Conservation (phyloP, 1,140 invertebrate genomes). For the Drosophila trapezifrons region DNA sequence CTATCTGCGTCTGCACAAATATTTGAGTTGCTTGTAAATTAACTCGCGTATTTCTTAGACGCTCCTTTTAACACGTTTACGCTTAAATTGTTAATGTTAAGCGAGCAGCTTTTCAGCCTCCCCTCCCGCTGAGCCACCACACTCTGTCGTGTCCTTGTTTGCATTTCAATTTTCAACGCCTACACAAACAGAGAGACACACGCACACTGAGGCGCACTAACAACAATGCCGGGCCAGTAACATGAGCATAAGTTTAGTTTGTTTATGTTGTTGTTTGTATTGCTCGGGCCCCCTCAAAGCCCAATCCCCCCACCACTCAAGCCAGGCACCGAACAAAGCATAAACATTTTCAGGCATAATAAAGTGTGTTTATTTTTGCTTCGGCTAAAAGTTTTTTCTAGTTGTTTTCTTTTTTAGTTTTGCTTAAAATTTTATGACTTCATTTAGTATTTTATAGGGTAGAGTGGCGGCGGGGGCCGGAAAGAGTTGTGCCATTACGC, state of each 20-base stretch:
- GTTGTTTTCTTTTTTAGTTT: slow-evolving; percentile 51
- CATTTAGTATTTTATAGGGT: slow-evolving; percentile 53
- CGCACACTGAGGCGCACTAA: slow-evolving; percentile 24
- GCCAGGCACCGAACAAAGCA: slow-evolving; percentile 36
- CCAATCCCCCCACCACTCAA: neutral
- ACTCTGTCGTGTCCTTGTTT: slow-evolving; percentile 63
- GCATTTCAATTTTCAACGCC: slow-evolving; percentile 77
- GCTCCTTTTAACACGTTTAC: slow-evolving; percentile 69
- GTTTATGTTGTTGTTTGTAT: slow-evolving; percentile 53
- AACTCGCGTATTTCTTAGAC: slow-evolving; percentile 67
- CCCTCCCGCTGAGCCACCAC: slow-evolving; percentile 2
- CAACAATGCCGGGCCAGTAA: slow-evolving; percentile 37
- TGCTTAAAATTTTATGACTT: slow-evolving; percentile 73
- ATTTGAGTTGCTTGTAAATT: slow-evolving; percentile 75
- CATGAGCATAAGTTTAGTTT: slow-evolving; percentile 65
- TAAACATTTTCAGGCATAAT: slow-evolving; percentile 75
- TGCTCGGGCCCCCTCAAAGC: slow-evolving; percentile 8
- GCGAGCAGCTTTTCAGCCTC: slow-evolving; percentile 28
- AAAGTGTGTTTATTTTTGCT: slow-evolving; percentile 72
- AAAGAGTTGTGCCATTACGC: slow-evolving; percentile 59
- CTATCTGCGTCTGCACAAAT: slow-evolving; percentile 59
- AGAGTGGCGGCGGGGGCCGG: neutral
- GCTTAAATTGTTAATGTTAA: slow-evolving; percentile 74
- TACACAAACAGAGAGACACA: slow-evolving; percentile 57
- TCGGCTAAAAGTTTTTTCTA: slow-evolving; percentile 55